A percentile compares a stretch with the other conserved stretches of the same genome.
Conservation (phyloP, 2,797 vertebrate genomes). For the Gallinago nigripennis region DNA sequence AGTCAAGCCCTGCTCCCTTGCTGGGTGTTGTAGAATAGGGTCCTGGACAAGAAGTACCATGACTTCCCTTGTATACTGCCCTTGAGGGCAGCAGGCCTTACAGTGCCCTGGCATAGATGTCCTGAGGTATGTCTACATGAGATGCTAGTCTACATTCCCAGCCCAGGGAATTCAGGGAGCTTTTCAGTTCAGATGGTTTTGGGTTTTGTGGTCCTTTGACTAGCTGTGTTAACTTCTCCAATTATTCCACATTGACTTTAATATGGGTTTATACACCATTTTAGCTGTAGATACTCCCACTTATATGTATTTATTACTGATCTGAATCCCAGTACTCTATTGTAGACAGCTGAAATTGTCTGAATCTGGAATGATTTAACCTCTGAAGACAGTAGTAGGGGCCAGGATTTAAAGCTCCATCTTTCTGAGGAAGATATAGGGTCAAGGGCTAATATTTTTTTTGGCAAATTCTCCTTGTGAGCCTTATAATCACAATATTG, state of each 20-base stretch:
- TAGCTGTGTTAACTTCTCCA: neutral
- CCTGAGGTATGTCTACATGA: neutral
- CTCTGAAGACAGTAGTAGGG: neutral
- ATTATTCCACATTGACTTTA: neutral
- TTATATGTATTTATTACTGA: neutral
- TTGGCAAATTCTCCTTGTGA: fast-evolving
- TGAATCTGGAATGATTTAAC: neutral
- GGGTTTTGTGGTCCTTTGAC: neutral
- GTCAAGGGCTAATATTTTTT: neutral
- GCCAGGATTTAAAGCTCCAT: neutral
- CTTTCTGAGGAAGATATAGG: neutral
- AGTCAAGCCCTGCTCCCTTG: neutral
- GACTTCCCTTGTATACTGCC: neutral
- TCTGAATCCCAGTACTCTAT: neutral
- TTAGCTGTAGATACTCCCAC: neutral
- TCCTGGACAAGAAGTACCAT: neutral
- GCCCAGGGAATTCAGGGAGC: neutral
- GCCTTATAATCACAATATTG: neutral
- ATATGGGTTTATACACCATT: neutral
- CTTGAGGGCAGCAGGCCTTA: neutral
- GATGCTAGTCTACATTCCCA: neutral
- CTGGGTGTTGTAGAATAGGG: neutral
- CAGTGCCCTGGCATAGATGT: neutral
- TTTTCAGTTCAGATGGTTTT: neutral
- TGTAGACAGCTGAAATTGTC: neutral